Conservation (phyloP, 2,113 vertebrate genomes). For the Pterophyllum scalare region DNA sequence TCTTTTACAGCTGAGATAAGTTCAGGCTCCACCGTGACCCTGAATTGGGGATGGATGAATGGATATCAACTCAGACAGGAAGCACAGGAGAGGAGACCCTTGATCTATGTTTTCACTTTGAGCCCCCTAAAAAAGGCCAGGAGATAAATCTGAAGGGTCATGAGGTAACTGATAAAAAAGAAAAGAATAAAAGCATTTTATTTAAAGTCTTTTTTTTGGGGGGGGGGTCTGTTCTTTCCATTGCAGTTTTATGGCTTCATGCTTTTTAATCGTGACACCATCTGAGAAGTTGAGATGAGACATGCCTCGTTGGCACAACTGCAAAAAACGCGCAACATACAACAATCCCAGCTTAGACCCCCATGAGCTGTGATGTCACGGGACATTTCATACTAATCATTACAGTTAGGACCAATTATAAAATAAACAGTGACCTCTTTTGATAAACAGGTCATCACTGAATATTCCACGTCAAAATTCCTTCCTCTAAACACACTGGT, state of each 20-base stretch:
- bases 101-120: background rate
- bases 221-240: background rate
- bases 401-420: background rate
- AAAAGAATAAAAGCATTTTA: background rate
- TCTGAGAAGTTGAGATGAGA: background rate
- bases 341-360: background rate
- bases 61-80: background rate
- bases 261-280: background rate
- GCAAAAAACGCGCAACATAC: background rate
- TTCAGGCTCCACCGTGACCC: background rate
- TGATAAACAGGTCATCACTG: slow-evolving; percentile 34
- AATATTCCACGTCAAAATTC: slow-evolving; percentile 33
- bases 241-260: background rate
- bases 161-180: background rate
- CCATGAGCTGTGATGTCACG: background rate
- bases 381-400: background rate
- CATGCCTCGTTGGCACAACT: background rate
- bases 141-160: background rate
- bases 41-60: background rate
- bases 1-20: background rate
- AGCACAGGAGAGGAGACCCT: no score
- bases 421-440: slow-evolving; percentile 50
- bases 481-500: slow-evolving; percentile 13
- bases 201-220: background rate
- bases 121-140: background rate